phyloP scores from a whole-genome alignment of 2,113 vertebrate species.

The Salvator merianae region DNA sequence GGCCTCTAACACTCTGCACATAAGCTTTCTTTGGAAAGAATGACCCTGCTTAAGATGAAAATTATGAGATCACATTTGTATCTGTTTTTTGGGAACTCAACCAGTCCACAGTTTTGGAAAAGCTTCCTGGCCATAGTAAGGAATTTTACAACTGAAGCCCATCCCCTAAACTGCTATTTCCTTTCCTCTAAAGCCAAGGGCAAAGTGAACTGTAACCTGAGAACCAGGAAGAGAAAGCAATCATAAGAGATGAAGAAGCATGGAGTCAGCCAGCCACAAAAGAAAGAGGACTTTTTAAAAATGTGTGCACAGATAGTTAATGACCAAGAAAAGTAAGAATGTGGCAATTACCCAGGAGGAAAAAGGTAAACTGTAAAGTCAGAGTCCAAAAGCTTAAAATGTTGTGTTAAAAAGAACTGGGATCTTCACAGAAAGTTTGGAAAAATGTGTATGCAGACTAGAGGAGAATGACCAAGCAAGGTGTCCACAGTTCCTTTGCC shows the following conservation, averaged over 20 bases:
- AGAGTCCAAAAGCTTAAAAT: not conserved
- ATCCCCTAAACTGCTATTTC: not conserved
- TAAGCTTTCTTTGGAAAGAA: not conserved
- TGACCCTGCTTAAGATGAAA: not conserved
- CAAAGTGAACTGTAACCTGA: not conserved
- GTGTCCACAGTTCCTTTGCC: too few species aligned
- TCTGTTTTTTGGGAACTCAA: slow-evolving; percentile 1
- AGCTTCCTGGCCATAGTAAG: not conserved
- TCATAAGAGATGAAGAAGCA: not conserved
- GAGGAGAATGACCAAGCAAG: too few species aligned
- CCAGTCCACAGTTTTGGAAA: slow-evolving; percentile 6
- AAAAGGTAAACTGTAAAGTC: not conserved
- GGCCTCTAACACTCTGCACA: not conserved
- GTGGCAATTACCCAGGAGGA: not conserved
- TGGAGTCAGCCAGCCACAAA: not conserved
- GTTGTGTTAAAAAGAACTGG: not conserved
- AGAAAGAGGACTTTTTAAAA: not conserved
- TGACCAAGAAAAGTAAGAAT: not conserved
- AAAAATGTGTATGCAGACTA: too few species aligned
- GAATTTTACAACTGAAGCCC: slow-evolving; percentile 14
- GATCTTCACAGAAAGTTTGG: too few species aligned
- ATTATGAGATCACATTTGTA: slow-evolving; percentile 3
- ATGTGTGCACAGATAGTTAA: not conserved
- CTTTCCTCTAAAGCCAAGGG: slow-evolving; percentile 2
- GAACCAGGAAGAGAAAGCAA: slow-evolving; percentile 3